phyloP scores from a whole-genome alignment of 2,797 vertebrate species.

The Channallabes apus region DNA sequence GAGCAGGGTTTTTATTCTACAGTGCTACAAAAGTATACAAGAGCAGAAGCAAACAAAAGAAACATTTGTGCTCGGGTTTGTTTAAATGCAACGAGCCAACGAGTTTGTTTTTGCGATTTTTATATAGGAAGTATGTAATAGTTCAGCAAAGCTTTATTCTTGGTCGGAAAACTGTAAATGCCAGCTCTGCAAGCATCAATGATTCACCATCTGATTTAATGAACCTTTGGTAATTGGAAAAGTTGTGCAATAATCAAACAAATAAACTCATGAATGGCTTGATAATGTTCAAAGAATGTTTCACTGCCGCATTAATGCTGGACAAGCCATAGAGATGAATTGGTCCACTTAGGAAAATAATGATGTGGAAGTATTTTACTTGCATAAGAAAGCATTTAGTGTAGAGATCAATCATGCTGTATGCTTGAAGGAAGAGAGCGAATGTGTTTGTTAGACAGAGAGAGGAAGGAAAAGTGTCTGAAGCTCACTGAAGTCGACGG shows the following conservation, averaged over 20 bases:
- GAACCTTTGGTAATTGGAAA: conserved; percentile 42
- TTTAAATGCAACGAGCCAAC: conserved; percentile 36
- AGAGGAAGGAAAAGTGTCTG: background rate
- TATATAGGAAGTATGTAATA: conserved; percentile 23
- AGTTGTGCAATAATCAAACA: conserved; percentile 30
- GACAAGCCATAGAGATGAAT: conserved; percentile 41
- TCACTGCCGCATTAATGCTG: conserved; percentile 27
- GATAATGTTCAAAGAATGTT: conserved; percentile 37
- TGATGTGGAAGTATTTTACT: conserved; percentile 49
- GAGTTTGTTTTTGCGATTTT: conserved; percentile 41
- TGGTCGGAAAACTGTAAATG: conserved; percentile 29
- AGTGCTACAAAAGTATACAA: conserved; percentile 48
- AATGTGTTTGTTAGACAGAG: background rate
- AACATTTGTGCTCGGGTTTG: conserved; percentile 29
- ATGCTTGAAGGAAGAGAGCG: background rate
- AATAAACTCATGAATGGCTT: conserved; percentile 32
- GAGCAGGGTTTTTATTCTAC: conserved; percentile 37
- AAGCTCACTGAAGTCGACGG: conserved; percentile 34
- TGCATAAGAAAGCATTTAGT: conserved; percentile 46
- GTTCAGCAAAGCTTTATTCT: background rate
- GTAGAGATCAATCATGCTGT: conserved; percentile 23
- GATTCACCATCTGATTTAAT: conserved; percentile 37
- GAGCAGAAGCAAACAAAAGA: conserved; percentile 45
- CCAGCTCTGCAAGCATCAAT: conserved; percentile 23
- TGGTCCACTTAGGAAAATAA: conserved; percentile 46